A percentile compares a stretch with the other conserved stretches of the same genome.
phyloP scores from a whole-genome alignment of 2,888 invertebrate genomes.

The Mongoloraphidia duomilia region DNA sequence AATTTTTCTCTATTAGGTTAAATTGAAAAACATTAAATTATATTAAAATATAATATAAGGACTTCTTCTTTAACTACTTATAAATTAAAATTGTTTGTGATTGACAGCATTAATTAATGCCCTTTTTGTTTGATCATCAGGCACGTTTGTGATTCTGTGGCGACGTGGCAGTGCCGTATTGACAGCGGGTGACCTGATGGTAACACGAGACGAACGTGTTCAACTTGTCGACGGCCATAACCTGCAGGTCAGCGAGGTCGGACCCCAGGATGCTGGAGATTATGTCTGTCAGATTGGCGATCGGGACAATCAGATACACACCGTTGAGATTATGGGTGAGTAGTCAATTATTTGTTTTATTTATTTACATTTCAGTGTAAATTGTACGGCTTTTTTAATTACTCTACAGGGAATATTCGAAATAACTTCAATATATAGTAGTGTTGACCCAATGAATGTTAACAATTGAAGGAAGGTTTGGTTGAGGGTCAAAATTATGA shows the following conservation, averaged over 20 bases:
- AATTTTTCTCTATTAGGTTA: too few species aligned
- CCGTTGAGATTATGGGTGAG: constrained; percentile 37
- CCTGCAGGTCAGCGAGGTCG: constrained; percentile 52
- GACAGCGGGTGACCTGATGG: constrained; percentile 56
- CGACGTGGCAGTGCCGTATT: constrained; percentile 52
- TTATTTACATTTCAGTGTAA: neutral
- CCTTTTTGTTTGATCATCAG: constrained; percentile 26
- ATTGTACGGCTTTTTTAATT: too few species aligned
- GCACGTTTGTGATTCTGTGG: constrained; percentile 52
- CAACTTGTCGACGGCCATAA: constrained; percentile 54
- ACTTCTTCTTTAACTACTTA: too few species aligned
- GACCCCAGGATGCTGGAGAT: constrained; percentile 56
- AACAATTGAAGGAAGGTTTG: too few species aligned
- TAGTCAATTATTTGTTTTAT: constrained; percentile 3
- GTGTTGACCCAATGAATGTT: too few species aligned
- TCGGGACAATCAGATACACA: constrained; percentile 53
- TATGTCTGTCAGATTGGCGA: constrained; percentile 63
- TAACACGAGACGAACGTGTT: constrained; percentile 50
- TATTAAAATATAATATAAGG: too few species aligned
- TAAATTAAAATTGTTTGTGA: too few species aligned
- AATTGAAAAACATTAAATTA: too few species aligned
- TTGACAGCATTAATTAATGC: constrained; percentile 2
- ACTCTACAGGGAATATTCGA: too few species aligned
- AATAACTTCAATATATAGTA: too few species aligned
- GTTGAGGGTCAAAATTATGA: too few species aligned